phyloP scores from a whole-genome alignment of 2,888 invertebrate species.

The Synanthedon tipuliformis region DNA sequence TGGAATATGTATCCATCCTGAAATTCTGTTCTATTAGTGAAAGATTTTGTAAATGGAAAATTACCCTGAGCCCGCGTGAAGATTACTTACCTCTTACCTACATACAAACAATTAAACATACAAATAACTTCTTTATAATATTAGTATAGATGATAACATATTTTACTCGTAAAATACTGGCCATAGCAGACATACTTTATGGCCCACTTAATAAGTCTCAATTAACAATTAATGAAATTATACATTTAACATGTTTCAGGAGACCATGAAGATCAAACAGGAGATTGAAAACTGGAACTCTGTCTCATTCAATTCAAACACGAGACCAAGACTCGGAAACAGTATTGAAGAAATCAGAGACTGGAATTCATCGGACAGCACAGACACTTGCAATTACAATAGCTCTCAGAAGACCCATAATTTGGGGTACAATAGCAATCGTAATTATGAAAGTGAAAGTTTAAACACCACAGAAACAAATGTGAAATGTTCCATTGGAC shows the following conservation, averaged over 20 bases:
- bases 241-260: conserved; percentile 29
- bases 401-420: conserved; percentile 5
- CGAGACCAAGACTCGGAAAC: conserved; percentile 17
- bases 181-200: no score
- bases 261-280: conserved; percentile 51
- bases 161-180: no score
- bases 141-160: no score
- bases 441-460: conserved; percentile 23
- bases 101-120: no score
- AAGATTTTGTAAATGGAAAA: no score
- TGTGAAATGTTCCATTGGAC: conserved; percentile 14
- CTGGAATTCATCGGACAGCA: conserved; percentile 25
- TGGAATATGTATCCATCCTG: no score
- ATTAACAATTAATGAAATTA: neutral
- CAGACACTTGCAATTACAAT: conserved; percentile 17
- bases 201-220: no score
- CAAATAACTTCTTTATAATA: no score
- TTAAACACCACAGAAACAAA: conserved; percentile 7
- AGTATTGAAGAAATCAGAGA: conserved; percentile 16
- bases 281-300: conserved; percentile 48
- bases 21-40: no score
- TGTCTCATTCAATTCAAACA: conserved; percentile 22
- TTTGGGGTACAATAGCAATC: conserved; percentile 17
- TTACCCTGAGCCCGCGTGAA: no score
- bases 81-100: no score